Evolutionary conservation across 2,888 invertebrate genomes (phyloP).

Genomic region (Abrostola tripartita): DNA sequence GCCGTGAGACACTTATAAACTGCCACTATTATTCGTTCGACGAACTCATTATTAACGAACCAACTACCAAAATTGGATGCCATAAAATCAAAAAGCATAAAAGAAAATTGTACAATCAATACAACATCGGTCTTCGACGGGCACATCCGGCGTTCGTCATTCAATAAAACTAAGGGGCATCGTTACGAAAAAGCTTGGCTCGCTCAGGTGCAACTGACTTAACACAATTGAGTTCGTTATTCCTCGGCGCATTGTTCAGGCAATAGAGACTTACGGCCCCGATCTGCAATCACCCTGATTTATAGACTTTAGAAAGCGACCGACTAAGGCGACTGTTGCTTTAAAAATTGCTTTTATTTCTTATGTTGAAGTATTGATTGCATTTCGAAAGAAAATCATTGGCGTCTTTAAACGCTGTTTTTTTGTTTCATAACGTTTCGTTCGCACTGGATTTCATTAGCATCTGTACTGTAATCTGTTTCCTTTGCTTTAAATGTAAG

Average conservation of each 20-base stretch:
- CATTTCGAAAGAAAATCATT: conserved; percentile 22
- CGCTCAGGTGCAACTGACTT: conserved; percentile 69
- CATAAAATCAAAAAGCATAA: not conserved
- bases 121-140: conserved; percentile 10
- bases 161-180: conserved; percentile 51
- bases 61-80: not conserved
- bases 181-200: conserved; percentile 54
- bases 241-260: conserved; percentile 72
- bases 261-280: conserved; percentile 66
- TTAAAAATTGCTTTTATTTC: conserved; percentile 41
- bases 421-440: not conserved
- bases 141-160: conserved; percentile 23
- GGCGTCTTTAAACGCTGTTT: not conserved
- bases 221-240: conserved; percentile 81
- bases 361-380: conserved; percentile 30
- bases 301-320: conserved; percentile 69
- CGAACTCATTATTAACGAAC: not conserved
- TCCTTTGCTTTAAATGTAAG: too few species aligned
- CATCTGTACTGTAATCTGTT: too few species aligned
- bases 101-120: not conserved
- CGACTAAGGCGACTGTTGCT: conserved; percentile 46
- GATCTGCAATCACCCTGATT: conserved; percentile 72
- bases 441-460: too few species aligned
- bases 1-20: too few species aligned
- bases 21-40: not conserved